phyloP scores from a whole-genome alignment of 2,113 vertebrate genomes.

The Hystrix cristata region DNA sequence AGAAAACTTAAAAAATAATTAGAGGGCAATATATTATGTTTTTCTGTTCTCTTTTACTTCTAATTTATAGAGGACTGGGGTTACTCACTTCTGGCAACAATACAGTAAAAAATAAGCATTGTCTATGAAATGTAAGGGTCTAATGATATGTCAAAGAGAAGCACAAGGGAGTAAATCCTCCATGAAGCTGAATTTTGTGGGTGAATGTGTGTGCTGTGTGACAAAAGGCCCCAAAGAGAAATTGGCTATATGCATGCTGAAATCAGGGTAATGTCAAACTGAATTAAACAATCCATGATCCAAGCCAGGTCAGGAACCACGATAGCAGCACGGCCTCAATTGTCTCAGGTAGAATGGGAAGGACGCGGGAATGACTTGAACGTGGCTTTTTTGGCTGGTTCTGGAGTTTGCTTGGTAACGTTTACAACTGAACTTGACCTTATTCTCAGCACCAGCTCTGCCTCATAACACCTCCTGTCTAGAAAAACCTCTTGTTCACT shows the following conservation, averaged over 20 bases:
- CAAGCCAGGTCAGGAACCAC: neutral
- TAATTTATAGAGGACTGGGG: constrained; percentile 26
- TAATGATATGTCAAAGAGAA: constrained; percentile 67
- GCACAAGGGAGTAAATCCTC: constrained; percentile 31
- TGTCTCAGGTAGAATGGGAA: neutral
- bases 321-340: neutral
- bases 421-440: neutral
- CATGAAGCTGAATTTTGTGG: neutral
- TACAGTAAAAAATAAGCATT: constrained; percentile 69
- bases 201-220: neutral
- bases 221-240: constrained; percentile 61
- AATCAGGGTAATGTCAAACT: constrained; percentile 41
- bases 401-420: constrained; percentile 10
- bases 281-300: constrained; percentile 32
- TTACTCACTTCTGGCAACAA: constrained; percentile 57
- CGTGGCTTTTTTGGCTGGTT: neutral
- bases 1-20: neutral
- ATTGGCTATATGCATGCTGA: neutral
- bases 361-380: neutral
- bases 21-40: neutral
- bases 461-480: neutral
- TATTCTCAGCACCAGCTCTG: neutral
- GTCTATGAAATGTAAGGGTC: constrained; percentile 59
- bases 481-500: neutral
- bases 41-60: neutral